phyloP scores from a whole-genome alignment of 2,797 vertebrate genomes.

The Picus viridis region DNA sequence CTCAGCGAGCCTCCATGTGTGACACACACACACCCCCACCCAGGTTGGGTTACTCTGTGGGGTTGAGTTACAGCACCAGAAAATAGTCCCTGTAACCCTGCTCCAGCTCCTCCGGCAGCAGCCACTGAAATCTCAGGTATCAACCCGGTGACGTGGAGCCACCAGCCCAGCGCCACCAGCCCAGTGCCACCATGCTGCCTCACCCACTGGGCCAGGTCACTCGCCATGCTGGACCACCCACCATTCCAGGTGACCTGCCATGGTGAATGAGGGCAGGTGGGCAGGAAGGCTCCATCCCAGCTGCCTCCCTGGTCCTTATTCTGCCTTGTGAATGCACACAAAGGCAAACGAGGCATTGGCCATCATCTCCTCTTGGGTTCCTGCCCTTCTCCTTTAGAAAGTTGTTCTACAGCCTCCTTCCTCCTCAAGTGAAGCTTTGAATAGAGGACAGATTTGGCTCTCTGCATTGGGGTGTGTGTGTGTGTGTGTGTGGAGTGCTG shows the following conservation, averaged over 20 bases:
- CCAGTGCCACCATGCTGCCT: fast-evolving
- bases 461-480: neutral
- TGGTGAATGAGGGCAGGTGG: neutral
- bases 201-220: neutral
- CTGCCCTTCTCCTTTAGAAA: neutral
- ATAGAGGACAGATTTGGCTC: neutral
- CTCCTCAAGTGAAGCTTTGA: neutral
- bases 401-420: neutral
- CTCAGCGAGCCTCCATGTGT: neutral
- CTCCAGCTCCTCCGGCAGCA: neutral
- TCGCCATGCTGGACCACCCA: neutral
- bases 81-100: neutral
- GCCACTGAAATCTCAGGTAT: neutral
- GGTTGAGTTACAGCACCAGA: neutral
- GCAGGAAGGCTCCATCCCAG: neutral
- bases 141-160: neutral
- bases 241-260: fast-evolving
- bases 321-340: neutral
- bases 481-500: neutral
- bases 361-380: neutral
- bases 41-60: neutral
- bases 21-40: neutral
- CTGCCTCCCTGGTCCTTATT: neutral
- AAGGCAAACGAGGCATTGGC: neutral
- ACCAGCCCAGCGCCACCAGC: too few relatives aligned